Base-by-base conservation (phyloP, 2,113 vertebrate genomes). In the Eolophus roseicapilla region DNA sequence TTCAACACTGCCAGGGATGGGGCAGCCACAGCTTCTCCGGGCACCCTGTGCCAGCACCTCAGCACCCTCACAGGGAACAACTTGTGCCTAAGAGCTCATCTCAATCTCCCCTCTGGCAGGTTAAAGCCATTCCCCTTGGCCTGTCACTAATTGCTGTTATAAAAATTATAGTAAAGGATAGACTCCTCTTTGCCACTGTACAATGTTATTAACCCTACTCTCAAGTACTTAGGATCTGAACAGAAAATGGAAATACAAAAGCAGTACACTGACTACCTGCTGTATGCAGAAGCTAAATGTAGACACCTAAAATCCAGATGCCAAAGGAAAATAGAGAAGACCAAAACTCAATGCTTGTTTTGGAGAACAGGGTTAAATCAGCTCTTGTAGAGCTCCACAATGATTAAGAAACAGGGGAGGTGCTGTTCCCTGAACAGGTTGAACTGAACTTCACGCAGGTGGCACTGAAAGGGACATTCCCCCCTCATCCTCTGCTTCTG, bases 201-300 rank as follows among this genome's bases (percentile, higher is more conserved):
- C 3, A 9, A 7, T 15, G 15, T 9, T 65, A 77, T 7, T n/a
- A 81, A 31, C 9, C 7, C 5, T 46, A 6, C 23, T 39, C 33
- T 46, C 27, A 37, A 39, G 13, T 27, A 35, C 14, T 47, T n/a
- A 4, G 27, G 28, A n/a, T 81, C 13, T 24, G 13, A 86, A 46
- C 5, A 83, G 55, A 62, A 79, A 71, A 71, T 3, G 6, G 41
- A 55, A 35, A 33, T 15, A 41, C 9, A 73, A 55, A 43, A 59
- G 57, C 57, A 63, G 16, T 5, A 52, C 10, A 5, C 0, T 8
- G 9, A 37, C 27, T 7, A 31, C 71, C 28, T 11, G 4, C 0
- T 10, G 11, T 27, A 60, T 43, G 35, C 2, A 4, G 13, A n/a
- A 33, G 37, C 70, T n/a, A n/a, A 59, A 70, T 3, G 3, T 3